Conservation (phyloP, 1,140 invertebrate genomes). For the Leptinotarsa undecemlineata region DNA sequence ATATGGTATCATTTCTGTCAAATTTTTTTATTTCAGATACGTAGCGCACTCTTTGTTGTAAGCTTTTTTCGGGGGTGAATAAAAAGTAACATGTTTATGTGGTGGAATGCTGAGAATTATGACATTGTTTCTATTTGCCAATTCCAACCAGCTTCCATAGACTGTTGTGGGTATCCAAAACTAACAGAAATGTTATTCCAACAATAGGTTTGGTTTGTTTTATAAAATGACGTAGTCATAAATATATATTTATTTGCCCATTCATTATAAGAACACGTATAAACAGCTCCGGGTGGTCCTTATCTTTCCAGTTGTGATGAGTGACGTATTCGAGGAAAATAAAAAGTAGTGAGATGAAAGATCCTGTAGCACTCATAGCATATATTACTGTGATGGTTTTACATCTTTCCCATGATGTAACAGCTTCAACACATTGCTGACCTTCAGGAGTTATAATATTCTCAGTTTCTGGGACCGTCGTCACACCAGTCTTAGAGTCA, state of each 20-base stretch:
- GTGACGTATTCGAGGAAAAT: not conserved
- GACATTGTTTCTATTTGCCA: too few relatives aligned
- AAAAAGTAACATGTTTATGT: too few relatives aligned
- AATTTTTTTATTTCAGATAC: too few relatives aligned
- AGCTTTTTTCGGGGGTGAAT: too few relatives aligned
- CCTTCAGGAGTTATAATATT: slow-evolving; percentile 55
- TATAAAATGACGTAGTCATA: too few relatives aligned
- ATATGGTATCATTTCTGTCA: too few relatives aligned
- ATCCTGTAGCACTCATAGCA: not conserved
- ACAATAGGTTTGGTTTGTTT: too few relatives aligned
- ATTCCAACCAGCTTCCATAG: too few relatives aligned
- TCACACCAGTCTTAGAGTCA: slow-evolving; percentile 51
- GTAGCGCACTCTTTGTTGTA: too few relatives aligned
- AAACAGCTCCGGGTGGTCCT: slow-evolving; percentile 49
- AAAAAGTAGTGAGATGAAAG: not conserved
- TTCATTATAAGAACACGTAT: slow-evolving; percentile 26
- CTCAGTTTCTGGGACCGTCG: slow-evolving; percentile 53
- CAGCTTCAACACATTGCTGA: slow-evolving; percentile 54
- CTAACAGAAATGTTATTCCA: too few relatives aligned
- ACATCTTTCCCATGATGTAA: slow-evolving; percentile 53
- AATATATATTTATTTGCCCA: slow-evolving; percentile 44
- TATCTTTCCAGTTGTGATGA: not conserved
- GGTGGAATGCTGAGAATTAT: too few relatives aligned
- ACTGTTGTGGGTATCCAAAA: too few relatives aligned
- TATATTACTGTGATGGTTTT: not conserved